phyloP scores from a whole-genome alignment of 2,888 invertebrate species.

The Thysanoteuthis rhombus region DNA sequence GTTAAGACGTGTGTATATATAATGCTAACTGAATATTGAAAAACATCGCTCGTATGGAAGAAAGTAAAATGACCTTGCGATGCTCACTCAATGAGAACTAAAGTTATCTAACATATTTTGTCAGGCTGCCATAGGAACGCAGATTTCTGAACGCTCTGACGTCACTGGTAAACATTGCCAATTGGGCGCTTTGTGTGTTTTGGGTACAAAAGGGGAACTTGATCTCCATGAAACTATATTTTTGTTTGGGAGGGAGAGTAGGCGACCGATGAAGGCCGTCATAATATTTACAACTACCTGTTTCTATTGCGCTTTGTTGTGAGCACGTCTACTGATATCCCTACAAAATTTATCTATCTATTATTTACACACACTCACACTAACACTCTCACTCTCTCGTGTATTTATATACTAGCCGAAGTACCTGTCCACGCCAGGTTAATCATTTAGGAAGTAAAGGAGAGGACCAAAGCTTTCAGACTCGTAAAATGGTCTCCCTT shows the following conservation, averaged over 20 bases:
- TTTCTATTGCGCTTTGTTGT: too few species aligned
- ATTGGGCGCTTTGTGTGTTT: not conserved
- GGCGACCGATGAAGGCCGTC: too few species aligned
- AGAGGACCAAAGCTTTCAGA: too few species aligned
- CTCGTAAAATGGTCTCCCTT: too few species aligned
- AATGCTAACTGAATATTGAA: not conserved
- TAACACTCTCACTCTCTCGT: too few species aligned
- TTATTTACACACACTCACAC: too few species aligned
- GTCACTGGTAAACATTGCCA: not conserved
- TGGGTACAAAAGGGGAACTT: not conserved
- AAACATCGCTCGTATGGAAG: not conserved
- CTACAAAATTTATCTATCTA: too few species aligned
- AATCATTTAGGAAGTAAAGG: too few species aligned
- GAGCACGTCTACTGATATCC: too few species aligned
- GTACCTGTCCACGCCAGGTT: too few species aligned
- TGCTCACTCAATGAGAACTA: not conserved
- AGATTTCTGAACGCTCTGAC: not conserved
- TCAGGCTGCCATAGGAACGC: not conserved
- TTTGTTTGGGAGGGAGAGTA: not conserved
- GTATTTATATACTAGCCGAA: too few species aligned
- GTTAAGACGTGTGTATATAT: not conserved
- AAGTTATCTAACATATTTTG: not conserved
- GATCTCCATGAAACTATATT: not conserved
- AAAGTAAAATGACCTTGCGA: not conserved
- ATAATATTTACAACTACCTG: too few species aligned